Evolutionary conservation across 1,140 invertebrate genomes (phyloP), one percentile per base, ranked within the genome.

Genomic region (Harpegnathos saltator): DNA sequence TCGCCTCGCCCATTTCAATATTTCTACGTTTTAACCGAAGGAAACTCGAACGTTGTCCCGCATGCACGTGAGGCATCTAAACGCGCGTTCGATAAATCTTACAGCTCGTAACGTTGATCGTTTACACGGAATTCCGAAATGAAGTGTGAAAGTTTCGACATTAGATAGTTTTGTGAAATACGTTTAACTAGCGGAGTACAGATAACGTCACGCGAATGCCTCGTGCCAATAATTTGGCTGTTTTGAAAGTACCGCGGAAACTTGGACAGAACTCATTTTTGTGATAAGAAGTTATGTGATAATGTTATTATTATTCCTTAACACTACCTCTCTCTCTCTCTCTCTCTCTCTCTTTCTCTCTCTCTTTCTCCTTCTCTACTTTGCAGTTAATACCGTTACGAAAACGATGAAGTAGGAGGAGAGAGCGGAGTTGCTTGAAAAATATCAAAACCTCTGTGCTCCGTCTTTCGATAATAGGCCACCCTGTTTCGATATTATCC

Each of bases 1-100:
- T 92, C 90, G 89, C 91, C 84, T 93, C 91, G 82, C 82, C 91
- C 92, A 93, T 94, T 94, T 93, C 92, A 93, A 93, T 94, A 93
- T 94, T 92, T 94, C 91, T 93, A 88, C 92, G 86, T 92, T 94
- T 94, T 94, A 93, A 93, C 90, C 86, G 87, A 59, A 58, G 85
- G 84, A 91, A 91, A 88, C 88, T 89, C 86, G 81, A 87, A 83
- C 26, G 62, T 71, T 72, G 71, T 75, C 68, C 29, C 72, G 19
- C 38, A 33, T 69, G 74, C 33, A 56, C 54, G n/a, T 65, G 33
- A 38, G 38, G 62, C 74, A 65, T 82, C 50, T 11, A 52, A 71
- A 83, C 82, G 84, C 44, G 61, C 85, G 73, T 50, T 68, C 85
- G 74, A 88, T 87, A 88, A 88, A 77, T 87, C 74, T 82, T 54